Evolutionary conservation across 2,888 invertebrate genomes (phyloP), one percentile per base, ranked within the genome.

Genomic region (Amphipoea lucens): DNA sequence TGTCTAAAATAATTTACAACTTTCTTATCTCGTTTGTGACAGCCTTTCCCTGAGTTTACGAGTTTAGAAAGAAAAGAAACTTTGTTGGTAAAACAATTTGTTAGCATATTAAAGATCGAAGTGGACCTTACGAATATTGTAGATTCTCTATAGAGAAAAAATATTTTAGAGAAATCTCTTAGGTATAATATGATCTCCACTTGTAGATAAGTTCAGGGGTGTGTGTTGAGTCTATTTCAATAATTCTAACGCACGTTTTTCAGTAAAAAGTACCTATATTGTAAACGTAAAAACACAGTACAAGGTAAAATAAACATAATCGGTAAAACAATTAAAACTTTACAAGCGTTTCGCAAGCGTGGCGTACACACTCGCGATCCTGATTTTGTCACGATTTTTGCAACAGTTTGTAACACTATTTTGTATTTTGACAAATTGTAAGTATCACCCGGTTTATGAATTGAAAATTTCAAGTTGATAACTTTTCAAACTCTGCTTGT

Each of bases 1-100:
- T 76, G 87, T 87, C 77, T 70, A 51, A 69, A 68, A 74, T 79
- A 87, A 82, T 87, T 77, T 82, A 87, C 45, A 54, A 69, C 75
- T 71, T 51, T 81, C 80, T 70, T 87, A 84, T 87, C 84, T 85
- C 29, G 40, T 51, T 45, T 70, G 0, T 3, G 68, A 72, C 74
- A 1, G 57, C 11, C 48, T 78, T 84, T 87, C 76, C 51, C 17
- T 12, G n/a, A 42, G 65, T 87, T 86, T 85, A 87, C 80, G 75
- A 76, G 75, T 74, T 78, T 72, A 17, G 42, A 65, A 6, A 85
- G 77, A 82, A 82, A 86, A 76, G 51, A 70, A 29, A 65, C 36
- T 62, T 42, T 81, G 54, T 69, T 51, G 2, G 60, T 75, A 57
- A 75, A 85, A 87, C 57, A 70, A 70, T 75, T 76, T 48, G 14